phyloP scores from a whole-genome alignment of 1,140 invertebrate species.

The Tribolium madens region DNA sequence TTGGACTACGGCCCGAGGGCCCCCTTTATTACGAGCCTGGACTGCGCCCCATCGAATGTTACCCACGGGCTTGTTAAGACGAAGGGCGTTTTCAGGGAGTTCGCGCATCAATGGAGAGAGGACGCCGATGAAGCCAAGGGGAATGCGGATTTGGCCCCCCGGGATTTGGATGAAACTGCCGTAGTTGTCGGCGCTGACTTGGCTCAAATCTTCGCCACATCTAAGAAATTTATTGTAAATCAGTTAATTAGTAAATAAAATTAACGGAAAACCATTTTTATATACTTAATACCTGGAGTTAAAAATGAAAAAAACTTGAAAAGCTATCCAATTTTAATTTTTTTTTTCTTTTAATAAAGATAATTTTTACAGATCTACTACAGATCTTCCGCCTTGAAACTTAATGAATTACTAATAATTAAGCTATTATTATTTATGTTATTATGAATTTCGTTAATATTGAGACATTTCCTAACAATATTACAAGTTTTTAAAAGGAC shows the following conservation, averaged over 20 bases:
- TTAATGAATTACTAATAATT: no score
- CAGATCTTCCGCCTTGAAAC: no score
- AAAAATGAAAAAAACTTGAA: no score
- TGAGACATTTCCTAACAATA: no score
- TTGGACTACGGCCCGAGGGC: slow-evolving; percentile 72
- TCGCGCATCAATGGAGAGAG: slow-evolving; percentile 73
- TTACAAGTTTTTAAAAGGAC: no score
- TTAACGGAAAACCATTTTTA: no score
- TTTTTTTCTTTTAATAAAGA: no score
- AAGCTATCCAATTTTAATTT: no score
- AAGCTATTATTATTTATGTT: no score
- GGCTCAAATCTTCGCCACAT: slow-evolving; percentile 73
- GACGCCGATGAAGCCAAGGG: slow-evolving; percentile 74
- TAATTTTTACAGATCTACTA: no score
- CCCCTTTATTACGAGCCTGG: slow-evolving; percentile 64
- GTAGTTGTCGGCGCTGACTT: slow-evolving; percentile 76
- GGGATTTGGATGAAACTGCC: slow-evolving; percentile 76
- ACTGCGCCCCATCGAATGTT: slow-evolving; percentile 73
- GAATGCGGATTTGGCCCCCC: slow-evolving; percentile 74
- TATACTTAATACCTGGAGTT: no score
- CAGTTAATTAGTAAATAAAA: not conserved
- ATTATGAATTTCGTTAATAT: no score
- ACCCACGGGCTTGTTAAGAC: slow-evolving; percentile 74
- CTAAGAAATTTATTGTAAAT: not conserved
- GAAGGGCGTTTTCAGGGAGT: slow-evolving; percentile 70